These are phyloP conservation scores for Meriones psammophilus DNA, from an alignment of 2,797 vertebrate genomes.

Conservation along the genomic window DNA sequence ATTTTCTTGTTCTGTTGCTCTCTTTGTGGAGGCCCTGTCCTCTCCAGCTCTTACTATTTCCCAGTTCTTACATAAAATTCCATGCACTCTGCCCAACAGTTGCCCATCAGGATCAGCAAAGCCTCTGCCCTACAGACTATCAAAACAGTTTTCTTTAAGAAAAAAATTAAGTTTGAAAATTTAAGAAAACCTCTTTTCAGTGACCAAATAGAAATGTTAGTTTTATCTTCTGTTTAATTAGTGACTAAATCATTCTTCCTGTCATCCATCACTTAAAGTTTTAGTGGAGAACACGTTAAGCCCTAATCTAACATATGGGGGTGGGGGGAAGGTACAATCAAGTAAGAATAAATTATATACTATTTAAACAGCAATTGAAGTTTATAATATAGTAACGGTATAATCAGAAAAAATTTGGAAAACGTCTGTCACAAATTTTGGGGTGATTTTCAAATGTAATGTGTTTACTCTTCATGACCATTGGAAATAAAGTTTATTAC, in stretches of 20 bases:
- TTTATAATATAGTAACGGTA: constrained; percentile 10
- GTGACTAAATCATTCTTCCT: constrained; percentile 25
- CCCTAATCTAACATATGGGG: background rate
- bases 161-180: constrained; percentile 50
- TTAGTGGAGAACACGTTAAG: background rate
- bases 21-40: too few species aligned
- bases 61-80: too few species aligned
- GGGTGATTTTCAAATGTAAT: constrained; percentile 61
- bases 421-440: constrained; percentile 29
- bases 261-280: background rate
- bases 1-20: too few species aligned
- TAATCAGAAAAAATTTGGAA: constrained; percentile 48
- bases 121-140: too few species aligned
- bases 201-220: background rate
- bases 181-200: background rate
- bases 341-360: constrained; percentile 52
- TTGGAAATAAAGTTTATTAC: constrained; percentile 69
- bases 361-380: constrained; percentile 54
- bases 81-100: too few species aligned
- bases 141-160: background rate
- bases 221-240: constrained; percentile 58
- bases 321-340: constrained; percentile 1
- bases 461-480: constrained; percentile 61
- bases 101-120: too few species aligned
- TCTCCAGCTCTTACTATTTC: too few species aligned